Evolutionary conservation across 2,113 vertebrate species (phyloP).

Genomic region (Pycnonotus jocosus): DNA sequence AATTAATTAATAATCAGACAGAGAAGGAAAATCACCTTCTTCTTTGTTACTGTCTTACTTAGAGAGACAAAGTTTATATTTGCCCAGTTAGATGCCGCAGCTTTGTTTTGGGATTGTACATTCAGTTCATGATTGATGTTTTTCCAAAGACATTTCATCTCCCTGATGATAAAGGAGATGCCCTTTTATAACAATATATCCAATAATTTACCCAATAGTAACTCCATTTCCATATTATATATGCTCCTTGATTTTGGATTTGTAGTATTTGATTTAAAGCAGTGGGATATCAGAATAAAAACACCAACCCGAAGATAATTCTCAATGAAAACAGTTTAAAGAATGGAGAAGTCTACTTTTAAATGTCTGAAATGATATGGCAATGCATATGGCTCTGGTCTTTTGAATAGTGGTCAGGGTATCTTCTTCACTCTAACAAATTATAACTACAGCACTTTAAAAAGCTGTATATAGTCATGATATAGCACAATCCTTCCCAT

Average conservation of each 20-base stretch:
- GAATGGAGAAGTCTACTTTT: not conserved
- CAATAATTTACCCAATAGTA: not conserved
- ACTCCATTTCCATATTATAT: not conserved
- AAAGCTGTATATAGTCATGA: not conserved
- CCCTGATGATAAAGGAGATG: not conserved
- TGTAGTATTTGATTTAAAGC: not conserved
- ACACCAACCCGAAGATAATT: not conserved
- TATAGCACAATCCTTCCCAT: not conserved
- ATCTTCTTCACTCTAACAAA: not conserved
- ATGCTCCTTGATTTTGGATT: not conserved
- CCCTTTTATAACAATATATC: not conserved
- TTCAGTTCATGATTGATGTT: not conserved
- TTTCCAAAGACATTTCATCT: not conserved
- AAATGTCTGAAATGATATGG: not conserved
- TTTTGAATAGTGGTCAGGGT: not conserved
- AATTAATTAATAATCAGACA: not conserved
- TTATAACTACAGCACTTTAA: not conserved
- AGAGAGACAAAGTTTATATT: not conserved
- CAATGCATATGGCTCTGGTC: not conserved
- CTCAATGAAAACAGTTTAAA: not conserved
- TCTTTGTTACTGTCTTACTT: not conserved
- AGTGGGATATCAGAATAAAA: not conserved
- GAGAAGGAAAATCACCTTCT: not conserved
- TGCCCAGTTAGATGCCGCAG: not conserved
- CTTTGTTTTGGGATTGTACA: not conserved